Evolutionary conservation across 2,797 vertebrate species (phyloP).

Genomic region (Threskiornis aethiopicus): DNA sequence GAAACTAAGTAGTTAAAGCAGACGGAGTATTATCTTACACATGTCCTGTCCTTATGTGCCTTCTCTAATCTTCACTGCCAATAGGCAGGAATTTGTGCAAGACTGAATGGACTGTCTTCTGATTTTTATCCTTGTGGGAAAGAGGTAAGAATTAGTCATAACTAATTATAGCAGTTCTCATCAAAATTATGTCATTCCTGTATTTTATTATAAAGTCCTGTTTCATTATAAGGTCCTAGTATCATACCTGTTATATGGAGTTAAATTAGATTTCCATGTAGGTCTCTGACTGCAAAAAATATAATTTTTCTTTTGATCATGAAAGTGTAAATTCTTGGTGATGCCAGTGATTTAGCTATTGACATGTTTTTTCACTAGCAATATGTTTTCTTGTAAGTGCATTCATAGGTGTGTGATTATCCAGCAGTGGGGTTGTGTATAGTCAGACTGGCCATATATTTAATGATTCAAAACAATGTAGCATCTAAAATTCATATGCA

Average conservation of each 20-base stretch:
- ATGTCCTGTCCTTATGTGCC: not conserved
- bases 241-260: not conserved
- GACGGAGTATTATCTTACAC: not conserved
- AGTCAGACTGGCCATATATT: not conserved
- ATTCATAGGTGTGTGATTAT: not conserved
- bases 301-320: not conserved
- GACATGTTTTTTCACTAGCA: not conserved
- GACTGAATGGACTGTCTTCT: not conserved
- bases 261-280: not conserved
- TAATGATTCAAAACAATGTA: not conserved
- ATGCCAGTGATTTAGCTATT: not conserved
- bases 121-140: not conserved
- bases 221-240: not conserved
- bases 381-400: not conserved
- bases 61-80: not conserved
- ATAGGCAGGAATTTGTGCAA: not conserved
- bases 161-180: not conserved
- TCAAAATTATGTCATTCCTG: not conserved
- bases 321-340: not conserved
- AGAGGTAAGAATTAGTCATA: not conserved
- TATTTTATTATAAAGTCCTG: not conserved
- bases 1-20: not conserved
- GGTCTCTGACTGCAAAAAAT: not conserved
- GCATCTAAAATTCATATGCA: not conserved
- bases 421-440: not conserved